A percentile compares a stretch with the other conserved stretches of the same genome.
These are phyloP conservation scores for Panurus biarmicus DNA, from an alignment of 2,113 vertebrate genomes.

Conservation along the genomic window DNA sequence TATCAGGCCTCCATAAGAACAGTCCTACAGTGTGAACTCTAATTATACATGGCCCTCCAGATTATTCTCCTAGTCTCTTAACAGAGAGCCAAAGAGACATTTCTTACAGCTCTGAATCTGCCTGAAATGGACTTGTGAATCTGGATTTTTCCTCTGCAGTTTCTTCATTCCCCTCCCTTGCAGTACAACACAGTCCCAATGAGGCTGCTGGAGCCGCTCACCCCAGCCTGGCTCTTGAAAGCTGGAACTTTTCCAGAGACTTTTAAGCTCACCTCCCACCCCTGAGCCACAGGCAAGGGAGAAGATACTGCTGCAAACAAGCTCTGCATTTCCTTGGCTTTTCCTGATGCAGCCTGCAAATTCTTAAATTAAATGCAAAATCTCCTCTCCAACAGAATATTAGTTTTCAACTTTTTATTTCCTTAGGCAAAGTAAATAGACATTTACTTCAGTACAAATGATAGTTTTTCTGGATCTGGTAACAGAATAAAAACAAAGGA, in stretches of 20 bases:
- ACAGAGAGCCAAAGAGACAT: not conserved
- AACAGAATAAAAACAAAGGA: not conserved
- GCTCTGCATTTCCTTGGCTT: not conserved
- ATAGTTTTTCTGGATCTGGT: not conserved
- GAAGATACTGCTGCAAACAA: not conserved
- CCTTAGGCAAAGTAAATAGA: not conserved
- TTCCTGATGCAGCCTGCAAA: not conserved
- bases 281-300: not conserved
- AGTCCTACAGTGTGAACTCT: not conserved
- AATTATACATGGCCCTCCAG: rapidly evolving
- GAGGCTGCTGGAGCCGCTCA: not conserved
- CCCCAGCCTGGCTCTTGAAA: not conserved
- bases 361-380: not conserved
- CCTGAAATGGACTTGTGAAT: not conserved
- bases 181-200: rapidly evolving
- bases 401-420: not conserved
- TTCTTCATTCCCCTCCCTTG: not conserved
- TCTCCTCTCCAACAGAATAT: not conserved
- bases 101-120: not conserved
- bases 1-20: not conserved
- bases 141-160: not conserved
- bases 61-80: not conserved
- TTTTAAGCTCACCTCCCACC: not conserved
- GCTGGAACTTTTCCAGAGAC: not conserved
- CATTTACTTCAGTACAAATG: not conserved